Base-by-base conservation (phyloP, 2,797 vertebrate genomes). In the Pelobates cultripes region DNA sequence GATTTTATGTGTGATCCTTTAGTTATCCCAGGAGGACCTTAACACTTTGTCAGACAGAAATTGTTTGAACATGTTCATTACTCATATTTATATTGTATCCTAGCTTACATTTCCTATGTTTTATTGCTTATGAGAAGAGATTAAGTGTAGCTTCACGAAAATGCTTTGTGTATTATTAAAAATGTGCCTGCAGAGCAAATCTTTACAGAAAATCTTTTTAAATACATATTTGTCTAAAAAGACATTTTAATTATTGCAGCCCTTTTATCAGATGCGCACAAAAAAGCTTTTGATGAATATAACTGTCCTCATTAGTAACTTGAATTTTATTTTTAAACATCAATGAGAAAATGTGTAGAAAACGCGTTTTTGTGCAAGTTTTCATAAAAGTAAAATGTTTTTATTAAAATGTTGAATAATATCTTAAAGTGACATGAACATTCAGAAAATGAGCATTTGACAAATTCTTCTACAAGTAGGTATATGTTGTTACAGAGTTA, bases 1-100 rank as follows among this genome's bases (percentile, higher is more conserved):
- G 72, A 63, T 51, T 78, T 84, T 70, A n/a, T 3, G 2, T 42
- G 6, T 47, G 60, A 84, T 75, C 43, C 45, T 68, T n/a, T 17
- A 17, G 68, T 77, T 77, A 79, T 66, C 77, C 72, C 44, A 41
- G 67, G 67, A 79, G 78, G 73, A 69, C 70, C 51, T 73, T 68
- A 41, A 73, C 1, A 10, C 14, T 80, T 73, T 67, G 68, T 76
- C 45, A 73, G 63, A 40, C 40, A 43, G 14, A 57, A 68, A 43
- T 55, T 45, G 70, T 73, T 78, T 53, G 57, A 70, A 73, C 63
- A 70, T 70, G 64, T 61, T 28, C 14, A 3, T 43, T 63, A 7
- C 66, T 68, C 43, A 13, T 45, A 28, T 64, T 64, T 64, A n/a
- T 67, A n/a, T 15, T 41, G 15, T 40, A 69, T 70, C 71, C 40